Evolutionary conservation across 2,888 invertebrate species (phyloP).

Genomic region (Phaedon cochleariae): DNA sequence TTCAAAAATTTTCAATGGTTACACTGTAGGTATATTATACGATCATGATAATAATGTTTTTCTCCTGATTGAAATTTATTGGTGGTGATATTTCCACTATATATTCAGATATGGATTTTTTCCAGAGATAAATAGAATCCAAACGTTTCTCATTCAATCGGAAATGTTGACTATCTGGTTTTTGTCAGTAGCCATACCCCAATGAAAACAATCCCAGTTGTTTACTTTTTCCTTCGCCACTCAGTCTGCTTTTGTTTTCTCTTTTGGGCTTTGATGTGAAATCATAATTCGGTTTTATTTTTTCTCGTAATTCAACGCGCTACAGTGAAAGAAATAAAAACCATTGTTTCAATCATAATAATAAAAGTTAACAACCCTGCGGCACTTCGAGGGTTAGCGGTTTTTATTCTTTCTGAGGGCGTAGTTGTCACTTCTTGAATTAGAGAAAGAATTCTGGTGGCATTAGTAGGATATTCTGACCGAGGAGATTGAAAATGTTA

Average conservation of each 20-base stretch:
- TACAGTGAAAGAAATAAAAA: neutral
- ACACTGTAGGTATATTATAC: too few species aligned
- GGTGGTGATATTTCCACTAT: too few species aligned
- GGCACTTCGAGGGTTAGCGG: neutral
- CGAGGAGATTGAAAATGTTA: neutral
- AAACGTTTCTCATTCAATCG: too few species aligned
- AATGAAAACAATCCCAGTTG: neutral
- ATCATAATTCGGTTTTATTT: neutral
- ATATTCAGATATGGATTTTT: too few species aligned
- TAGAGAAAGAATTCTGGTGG: neutral
- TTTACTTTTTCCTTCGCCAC: neutral
- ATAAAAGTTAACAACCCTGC: neutral
- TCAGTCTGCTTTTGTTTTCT: neutral
- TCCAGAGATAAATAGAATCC: too few species aligned
- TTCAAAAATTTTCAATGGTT: too few species aligned
- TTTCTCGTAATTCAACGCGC: neutral
- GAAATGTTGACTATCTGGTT: too few species aligned
- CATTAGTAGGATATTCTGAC: neutral
- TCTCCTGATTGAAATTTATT: too few species aligned
- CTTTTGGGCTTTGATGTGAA: neutral
- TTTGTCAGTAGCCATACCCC: neutral
- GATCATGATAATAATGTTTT: too few species aligned
- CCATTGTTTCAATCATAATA: neutral
- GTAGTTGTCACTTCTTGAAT: neutral
- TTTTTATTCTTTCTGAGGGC: neutral